A percentile compares a stretch with the other conserved stretches of the same genome.
Evolutionary conservation across 1,140 invertebrate genomes (phyloP).

Genomic region (Platyscapa corneri): DNA sequence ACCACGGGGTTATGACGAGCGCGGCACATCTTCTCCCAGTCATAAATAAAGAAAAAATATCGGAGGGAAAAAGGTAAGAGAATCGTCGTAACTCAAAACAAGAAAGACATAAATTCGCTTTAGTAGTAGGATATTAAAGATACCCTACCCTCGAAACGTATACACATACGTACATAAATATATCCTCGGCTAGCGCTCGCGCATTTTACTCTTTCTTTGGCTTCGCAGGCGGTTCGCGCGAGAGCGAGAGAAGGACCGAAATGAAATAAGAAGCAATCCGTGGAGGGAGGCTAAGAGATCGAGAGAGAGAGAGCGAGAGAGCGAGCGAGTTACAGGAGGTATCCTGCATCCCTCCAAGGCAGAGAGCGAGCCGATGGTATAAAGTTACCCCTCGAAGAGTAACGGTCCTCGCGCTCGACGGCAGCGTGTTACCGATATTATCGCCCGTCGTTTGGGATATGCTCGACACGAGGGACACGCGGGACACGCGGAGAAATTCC

Average conservation of each 20-base stretch:
- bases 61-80: background rate
- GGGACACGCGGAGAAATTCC: constrained; percentile 29
- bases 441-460: constrained; percentile 53
- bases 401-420: background rate
- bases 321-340: background rate
- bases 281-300: background rate
- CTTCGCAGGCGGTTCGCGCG: background rate
- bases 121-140: constrained; percentile 21
- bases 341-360: constrained; percentile 12
- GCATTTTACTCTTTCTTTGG: background rate
- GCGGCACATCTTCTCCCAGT: too few relatives aligned
- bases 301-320: background rate
- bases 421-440: constrained; percentile 55
- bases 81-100: constrained; percentile 28
- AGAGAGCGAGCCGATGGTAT: constrained; percentile 21
- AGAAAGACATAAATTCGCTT: constrained; percentile 42
- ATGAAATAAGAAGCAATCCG: constrained; percentile 8
- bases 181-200: background rate
- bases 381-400: constrained; percentile 41
- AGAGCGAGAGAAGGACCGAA: background rate
- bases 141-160: background rate
- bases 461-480: constrained; percentile 14
- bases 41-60: constrained; percentile 38
- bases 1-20: too few relatives aligned
- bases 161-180: background rate